Evolutionary conservation across 2,113 vertebrate species (phyloP).

Genomic region (Cavia aperea): DNA sequence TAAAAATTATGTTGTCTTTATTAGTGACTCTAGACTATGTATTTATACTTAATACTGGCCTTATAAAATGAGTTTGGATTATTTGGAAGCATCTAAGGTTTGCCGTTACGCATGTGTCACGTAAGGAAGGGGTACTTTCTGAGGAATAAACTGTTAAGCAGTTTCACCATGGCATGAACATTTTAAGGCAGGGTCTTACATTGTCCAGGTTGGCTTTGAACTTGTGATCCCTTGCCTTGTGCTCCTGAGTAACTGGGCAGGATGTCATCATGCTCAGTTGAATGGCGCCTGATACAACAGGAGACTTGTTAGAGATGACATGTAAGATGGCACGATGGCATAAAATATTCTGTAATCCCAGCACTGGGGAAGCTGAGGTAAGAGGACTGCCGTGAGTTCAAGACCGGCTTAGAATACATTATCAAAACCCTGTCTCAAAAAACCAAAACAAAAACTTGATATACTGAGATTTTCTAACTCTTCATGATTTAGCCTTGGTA

Average conservation of each 20-base stretch:
- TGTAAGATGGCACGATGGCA: background rate
- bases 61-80: background rate
- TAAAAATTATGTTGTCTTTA: background rate
- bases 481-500: background rate
- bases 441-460: too few relatives aligned
- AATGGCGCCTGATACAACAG: too few relatives aligned
- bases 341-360: background rate
- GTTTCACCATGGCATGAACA: background rate
- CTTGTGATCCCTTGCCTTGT: too few relatives aligned
- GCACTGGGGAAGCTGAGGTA: too few relatives aligned
- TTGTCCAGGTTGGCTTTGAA: background rate
- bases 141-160: background rate
- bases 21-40: background rate
- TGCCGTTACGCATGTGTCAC: background rate
- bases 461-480: background rate
- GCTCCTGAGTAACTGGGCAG: too few relatives aligned
- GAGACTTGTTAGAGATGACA: background rate
- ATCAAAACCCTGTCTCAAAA: background rate
- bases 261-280: background rate
- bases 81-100: background rate
- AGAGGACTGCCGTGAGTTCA: too few relatives aligned
- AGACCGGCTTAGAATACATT: too few relatives aligned
- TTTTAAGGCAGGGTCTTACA: background rate
- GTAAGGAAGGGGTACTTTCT: background rate
- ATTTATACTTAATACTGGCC: background rate